Conservation (phyloP, 2,113 vertebrate species). For the Tiliqua scincoides region DNA sequence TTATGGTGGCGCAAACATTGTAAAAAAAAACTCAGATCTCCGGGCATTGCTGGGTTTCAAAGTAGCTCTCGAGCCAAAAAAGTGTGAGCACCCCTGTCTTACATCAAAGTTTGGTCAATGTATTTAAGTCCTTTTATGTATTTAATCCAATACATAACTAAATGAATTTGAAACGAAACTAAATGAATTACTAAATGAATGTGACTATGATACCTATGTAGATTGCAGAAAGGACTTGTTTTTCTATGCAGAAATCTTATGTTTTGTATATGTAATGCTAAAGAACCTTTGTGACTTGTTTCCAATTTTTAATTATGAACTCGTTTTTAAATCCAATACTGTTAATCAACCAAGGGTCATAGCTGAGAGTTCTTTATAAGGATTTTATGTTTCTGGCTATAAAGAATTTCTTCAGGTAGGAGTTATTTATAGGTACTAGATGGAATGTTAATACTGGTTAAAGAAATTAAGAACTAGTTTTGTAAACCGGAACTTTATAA, state of each 20-base stretch:
- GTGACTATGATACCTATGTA: not conserved
- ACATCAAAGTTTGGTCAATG: accelerated
- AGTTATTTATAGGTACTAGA: not conserved
- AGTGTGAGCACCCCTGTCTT: too few relatives aligned
- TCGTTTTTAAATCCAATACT: not conserved
- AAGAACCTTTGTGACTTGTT: not conserved
- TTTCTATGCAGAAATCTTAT: not conserved
- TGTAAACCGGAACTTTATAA: not conserved
- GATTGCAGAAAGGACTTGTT: not conserved
- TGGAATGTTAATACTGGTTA: not conserved
- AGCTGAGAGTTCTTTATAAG: not conserved
- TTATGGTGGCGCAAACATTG: too few relatives aligned
- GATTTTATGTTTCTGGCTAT: not conserved
- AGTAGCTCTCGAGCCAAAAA: too few relatives aligned
- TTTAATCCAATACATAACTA: too few relatives aligned
- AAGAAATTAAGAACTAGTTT: not conserved
- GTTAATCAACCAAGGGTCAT: not conserved
- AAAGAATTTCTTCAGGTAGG: not conserved
- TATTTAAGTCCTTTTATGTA: not conserved
- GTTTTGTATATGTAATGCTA: not conserved
- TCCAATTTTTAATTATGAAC: not conserved
- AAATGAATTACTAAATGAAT: not conserved
- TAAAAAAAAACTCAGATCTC: too few relatives aligned
- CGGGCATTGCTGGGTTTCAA: too few relatives aligned
- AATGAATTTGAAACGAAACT: too few relatives aligned